Evolutionary conservation across 2,113 vertebrate species (phyloP).

Genomic region (Chaetura pelagica): DNA sequence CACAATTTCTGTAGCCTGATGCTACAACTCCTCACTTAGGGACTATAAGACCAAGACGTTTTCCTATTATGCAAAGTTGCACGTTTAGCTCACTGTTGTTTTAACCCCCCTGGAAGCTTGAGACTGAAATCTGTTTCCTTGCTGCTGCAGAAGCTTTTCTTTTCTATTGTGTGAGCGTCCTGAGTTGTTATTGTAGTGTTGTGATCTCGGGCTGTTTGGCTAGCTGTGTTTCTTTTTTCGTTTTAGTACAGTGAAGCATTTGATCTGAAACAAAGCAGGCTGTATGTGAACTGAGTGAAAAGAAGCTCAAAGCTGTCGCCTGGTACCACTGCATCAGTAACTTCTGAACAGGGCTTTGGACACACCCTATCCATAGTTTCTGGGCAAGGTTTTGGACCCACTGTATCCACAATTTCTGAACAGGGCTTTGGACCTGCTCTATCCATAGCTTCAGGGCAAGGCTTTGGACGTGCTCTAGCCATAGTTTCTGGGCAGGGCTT

Average conservation of each 20-base stretch:
- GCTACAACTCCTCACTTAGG: neutral
- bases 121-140: conserved; percentile 60
- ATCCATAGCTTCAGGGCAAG: neutral
- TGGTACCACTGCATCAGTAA: neutral
- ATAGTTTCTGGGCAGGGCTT: neutral
- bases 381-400: neutral
- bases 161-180: conserved; percentile 45
- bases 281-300: neutral
- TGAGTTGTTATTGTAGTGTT: conserved; percentile 42
- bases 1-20: neutral
- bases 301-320: neutral
- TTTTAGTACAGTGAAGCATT: conserved; percentile 5
- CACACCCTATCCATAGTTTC: neutral
- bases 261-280: conserved; percentile 28
- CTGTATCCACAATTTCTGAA: neutral
- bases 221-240: conserved; percentile 38
- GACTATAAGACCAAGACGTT: neutral
- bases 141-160: conserved; percentile 50
- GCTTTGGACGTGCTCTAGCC: neutral
- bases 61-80: conserved; percentile 11
- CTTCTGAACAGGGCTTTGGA: neutral
- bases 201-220: conserved; percentile 46
- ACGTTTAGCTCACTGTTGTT: conserved; percentile 52
- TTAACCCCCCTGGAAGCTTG: conserved; percentile 67
- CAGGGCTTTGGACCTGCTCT: accelerated